phyloP scores from a whole-genome alignment of 1,140 invertebrate genomes.

The Drosophila punjabiensis region DNA sequence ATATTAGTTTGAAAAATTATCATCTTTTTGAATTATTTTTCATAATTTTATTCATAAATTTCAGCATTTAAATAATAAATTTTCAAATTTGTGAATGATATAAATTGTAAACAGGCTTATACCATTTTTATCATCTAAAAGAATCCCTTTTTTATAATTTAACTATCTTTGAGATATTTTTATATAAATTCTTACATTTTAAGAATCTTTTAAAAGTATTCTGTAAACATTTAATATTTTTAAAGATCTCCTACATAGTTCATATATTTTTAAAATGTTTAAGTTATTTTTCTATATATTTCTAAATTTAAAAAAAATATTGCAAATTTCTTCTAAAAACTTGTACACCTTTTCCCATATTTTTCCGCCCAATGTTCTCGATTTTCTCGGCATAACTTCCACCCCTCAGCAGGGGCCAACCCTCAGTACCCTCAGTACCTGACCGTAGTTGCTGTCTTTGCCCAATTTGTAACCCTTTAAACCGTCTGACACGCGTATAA shows the following conservation, averaged over 20 bases:
- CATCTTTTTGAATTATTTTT: too few species aligned
- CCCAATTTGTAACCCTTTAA: constrained; percentile 58
- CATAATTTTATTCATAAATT: too few species aligned
- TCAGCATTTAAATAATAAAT: too few species aligned
- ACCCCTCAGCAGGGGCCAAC: constrained; percentile 1
- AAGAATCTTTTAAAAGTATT: too few species aligned
- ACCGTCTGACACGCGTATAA: constrained; percentile 78
- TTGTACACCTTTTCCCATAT: not conserved
- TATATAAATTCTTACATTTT: too few species aligned
- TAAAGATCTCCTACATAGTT: too few species aligned
- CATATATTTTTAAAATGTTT: not conserved
- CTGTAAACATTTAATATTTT: too few species aligned
- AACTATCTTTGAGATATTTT: too few species aligned
- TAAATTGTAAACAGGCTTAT: too few species aligned
- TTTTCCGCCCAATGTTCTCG: constrained; percentile 34
- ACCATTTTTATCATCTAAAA: not conserved
- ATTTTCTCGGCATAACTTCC: constrained; percentile 28
- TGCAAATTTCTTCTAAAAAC: not conserved
- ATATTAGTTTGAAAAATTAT: not conserved
- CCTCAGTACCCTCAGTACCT: constrained; percentile 5
- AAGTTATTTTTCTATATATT: too few species aligned
- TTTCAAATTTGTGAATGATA: too few species aligned
- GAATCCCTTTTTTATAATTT: too few species aligned
- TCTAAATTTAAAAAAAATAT: not conserved
- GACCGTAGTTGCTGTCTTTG: constrained; percentile 23